Evolutionary conservation across 2,113 vertebrate genomes (phyloP), one percentile per base, ranked within the genome.

Genomic region (Nycticebus coucang): DNA sequence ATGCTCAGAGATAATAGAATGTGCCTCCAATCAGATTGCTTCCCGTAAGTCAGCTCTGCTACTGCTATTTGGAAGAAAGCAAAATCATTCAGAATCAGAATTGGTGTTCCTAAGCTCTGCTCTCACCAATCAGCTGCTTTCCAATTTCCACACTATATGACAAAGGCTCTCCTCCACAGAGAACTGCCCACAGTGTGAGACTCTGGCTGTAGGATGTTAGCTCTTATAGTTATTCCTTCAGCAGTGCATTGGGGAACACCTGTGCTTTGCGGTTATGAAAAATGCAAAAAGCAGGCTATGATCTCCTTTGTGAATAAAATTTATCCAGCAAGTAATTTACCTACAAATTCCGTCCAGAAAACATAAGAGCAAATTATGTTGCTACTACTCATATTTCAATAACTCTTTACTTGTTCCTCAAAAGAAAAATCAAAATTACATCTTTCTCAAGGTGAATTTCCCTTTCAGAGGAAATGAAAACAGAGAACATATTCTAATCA

Each of bases 391-490:
- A 92, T 15, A 95, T 87, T 69, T 87, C 59, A 92, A 45, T 92
- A 50, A 81, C 80, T 87, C 18, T 57, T 79, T 1, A 92, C 35
- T 93, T 87, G 50, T 4, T 87, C 55, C 72, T 57, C 57, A 24
- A 87, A 68, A 79, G 66, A 12, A 94, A 79, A 83, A 94, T 84
- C 68, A 88, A 89, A 90, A 94, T 87, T 75, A 74, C 57, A 53
- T 68, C 59, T 96, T 68, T 89, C 37, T 84, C 37, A 79, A 96
- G 91, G 55, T 69, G 57, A 87, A 68, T 79, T 92, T 89, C 45
- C 24, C 64, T 87, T 92, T 87, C 35, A 77, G 71, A 50, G n/a
- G 7, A 62, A 94, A 93, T 84, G 11, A 72, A 19, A 75, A 89
- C 53, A 66, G 19, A 77, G 30, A 91, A 64, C 2, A 1, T 26